Base-by-base conservation (phyloP, 2,113 vertebrate genomes). In the Todiramphus saurophagus region DNA sequence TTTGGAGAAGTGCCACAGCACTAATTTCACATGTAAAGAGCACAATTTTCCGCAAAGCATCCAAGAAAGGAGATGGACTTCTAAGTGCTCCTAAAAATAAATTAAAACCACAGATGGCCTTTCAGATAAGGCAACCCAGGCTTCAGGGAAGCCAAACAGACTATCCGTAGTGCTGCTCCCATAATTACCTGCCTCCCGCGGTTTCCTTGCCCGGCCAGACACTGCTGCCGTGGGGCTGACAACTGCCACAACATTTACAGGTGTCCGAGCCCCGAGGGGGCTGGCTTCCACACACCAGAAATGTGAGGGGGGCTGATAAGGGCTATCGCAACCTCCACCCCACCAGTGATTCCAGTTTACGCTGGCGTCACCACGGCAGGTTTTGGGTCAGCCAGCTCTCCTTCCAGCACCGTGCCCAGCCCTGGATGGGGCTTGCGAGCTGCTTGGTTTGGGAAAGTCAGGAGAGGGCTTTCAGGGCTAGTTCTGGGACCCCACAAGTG, bases 51-150 rank as follows among this genome's bases (percentile, higher is more conserved):
- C 94, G 93, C 74, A 95, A 89, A 84, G 83, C 66, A 79, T 93
- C 94, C 83, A 75, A 95, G 93, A 96, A 96, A 91, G 95, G 94
- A 95, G 93, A 96, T 91, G 91, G 84, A 66, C 94, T 91, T 69
- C 48, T 79, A 89, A 94, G 84, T 62, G 87, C 77, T 91, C 83
- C 90, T 94, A 96, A 97, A 97, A 96, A 96, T 97, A 97, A 93
- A 87, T 7, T 4, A 53, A 53, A 67, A 53, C 30, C 67, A 82
- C 89, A 94, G 93, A 96, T 97, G 96, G 93, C 70, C 87, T 94
- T 93, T 96, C 84, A 44, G 94, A 96, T 96, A 97, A 96, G 87
- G 90, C 82, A 76, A 33, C 41, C 74, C 39, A 83, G 41, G 87
- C 69, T 74, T 39, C 94, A 88, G 70, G 59, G 91, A 93, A 85